phyloP scores from a whole-genome alignment of 2,113 vertebrate species.

The Falco punctatus region DNA sequence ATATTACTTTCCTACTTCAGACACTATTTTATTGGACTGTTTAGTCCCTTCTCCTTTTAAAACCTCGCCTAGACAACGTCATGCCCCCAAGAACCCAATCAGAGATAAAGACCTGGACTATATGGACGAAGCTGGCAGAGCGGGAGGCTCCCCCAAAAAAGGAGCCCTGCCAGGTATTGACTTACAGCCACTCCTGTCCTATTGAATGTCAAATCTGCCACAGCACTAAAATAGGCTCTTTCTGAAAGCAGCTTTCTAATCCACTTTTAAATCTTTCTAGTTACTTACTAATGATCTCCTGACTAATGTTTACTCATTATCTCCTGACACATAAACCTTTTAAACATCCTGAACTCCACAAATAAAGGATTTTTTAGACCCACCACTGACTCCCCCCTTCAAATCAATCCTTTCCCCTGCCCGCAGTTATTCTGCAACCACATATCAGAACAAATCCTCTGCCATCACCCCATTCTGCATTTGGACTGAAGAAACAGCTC shows the following conservation, averaged over 20 bases:
- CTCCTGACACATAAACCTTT: not conserved
- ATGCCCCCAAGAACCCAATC: not conserved
- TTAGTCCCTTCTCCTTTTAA: not conserved
- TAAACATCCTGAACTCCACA: not conserved
- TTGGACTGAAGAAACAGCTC: not conserved
- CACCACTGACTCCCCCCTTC: not conserved
- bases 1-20: not conserved
- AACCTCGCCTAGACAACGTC: not conserved
- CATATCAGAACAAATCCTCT: not conserved
- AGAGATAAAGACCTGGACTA: not conserved
- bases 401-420: not conserved
- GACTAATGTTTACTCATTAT: not conserved
- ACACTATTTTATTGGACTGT: not conserved
- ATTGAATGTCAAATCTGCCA: conserved; percentile 43
- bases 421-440: not conserved
- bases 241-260: conserved; percentile 20
- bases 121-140: not conserved
- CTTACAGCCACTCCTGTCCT: conserved; percentile 60
- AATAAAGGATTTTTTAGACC: not conserved
- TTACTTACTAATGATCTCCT: not conserved
- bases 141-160: not conserved
- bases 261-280: not conserved
- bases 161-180: conserved; percentile 15
- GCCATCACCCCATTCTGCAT: not conserved
- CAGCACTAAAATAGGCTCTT: conserved; percentile 27